Evolutionary conservation across 2,113 vertebrate genomes (phyloP).

Genomic region (Hydrochoerus hydrochaeris): DNA sequence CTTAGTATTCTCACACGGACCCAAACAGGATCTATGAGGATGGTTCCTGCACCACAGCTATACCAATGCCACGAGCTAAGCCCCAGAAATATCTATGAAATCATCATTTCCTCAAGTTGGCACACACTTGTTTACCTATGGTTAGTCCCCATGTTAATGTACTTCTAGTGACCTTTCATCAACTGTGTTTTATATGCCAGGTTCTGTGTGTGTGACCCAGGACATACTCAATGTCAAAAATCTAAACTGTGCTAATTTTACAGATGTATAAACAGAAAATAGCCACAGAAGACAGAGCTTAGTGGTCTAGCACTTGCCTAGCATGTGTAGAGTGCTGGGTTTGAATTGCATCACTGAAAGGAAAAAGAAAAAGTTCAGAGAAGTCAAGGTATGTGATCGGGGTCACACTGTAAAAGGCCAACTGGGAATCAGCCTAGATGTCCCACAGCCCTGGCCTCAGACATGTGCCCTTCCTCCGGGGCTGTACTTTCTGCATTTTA

Average conservation of each 20-base stretch:
- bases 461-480: background rate
- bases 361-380: background rate
- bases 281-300: background rate
- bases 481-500: background rate
- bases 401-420: background rate
- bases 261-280: background rate
- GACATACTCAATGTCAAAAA: background rate
- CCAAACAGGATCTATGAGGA: no score
- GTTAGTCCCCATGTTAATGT: no score
- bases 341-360: background rate
- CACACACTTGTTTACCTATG: background rate
- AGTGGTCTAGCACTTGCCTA: background rate
- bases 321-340: background rate
- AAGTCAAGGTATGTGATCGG: background rate
- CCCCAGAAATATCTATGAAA: background rate
- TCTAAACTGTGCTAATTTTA: constrained; percentile 37
- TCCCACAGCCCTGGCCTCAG: background rate
- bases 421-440: background rate
- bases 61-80: background rate
- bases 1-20: background rate
- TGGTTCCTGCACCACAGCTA: background rate
- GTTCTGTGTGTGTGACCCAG: background rate
- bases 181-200: background rate
- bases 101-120: background rate
- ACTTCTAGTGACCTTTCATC: background rate